A percentile compares a stretch with the other conserved stretches of the same genome.
Conservation (phyloP, 2,888 invertebrate species). For the Oxyscelio sp. region DNA sequence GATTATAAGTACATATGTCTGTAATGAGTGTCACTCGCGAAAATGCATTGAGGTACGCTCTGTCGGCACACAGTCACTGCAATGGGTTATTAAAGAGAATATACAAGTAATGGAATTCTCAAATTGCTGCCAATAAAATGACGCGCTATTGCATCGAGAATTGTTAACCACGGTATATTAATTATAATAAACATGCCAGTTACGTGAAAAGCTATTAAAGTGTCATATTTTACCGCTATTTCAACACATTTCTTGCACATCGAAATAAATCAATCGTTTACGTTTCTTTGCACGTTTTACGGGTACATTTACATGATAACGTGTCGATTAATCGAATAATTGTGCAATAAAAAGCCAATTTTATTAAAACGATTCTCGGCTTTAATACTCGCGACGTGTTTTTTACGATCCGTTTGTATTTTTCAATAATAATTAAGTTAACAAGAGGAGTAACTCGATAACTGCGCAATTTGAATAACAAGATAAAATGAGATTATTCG, state of each 20-base stretch:
- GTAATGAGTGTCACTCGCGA: constrained; percentile 34
- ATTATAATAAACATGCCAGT: constrained; percentile 58
- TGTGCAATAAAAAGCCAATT: not conserved
- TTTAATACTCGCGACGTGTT: not conserved
- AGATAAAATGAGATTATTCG: too few species aligned
- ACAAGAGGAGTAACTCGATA: too few species aligned
- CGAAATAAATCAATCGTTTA: constrained; percentile 57
- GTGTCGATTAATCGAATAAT: constrained; percentile 45
- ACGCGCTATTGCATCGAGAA: constrained; percentile 43
- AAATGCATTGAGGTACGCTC: constrained; percentile 31
- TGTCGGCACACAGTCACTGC: constrained; percentile 36
- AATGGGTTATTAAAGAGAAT: constrained; percentile 47
- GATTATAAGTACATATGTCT: constrained; percentile 35
- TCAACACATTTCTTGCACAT: constrained; percentile 58
- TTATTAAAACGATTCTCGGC: not conserved
- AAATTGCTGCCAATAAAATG: constrained; percentile 44
- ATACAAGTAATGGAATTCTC: constrained; percentile 40
- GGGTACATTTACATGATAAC: constrained; percentile 33
- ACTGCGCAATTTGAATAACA: too few species aligned
- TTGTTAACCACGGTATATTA: constrained; percentile 55
- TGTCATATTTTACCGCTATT: constrained; percentile 58
- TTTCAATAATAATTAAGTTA: constrained; percentile 7
- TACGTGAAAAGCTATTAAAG: constrained; percentile 50
- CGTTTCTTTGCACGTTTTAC: constrained; percentile 28
- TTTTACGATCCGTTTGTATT: constrained; percentile 4